Conservation (phyloP, 2,797 vertebrate species). For the Leptoclinus maculatus region DNA sequence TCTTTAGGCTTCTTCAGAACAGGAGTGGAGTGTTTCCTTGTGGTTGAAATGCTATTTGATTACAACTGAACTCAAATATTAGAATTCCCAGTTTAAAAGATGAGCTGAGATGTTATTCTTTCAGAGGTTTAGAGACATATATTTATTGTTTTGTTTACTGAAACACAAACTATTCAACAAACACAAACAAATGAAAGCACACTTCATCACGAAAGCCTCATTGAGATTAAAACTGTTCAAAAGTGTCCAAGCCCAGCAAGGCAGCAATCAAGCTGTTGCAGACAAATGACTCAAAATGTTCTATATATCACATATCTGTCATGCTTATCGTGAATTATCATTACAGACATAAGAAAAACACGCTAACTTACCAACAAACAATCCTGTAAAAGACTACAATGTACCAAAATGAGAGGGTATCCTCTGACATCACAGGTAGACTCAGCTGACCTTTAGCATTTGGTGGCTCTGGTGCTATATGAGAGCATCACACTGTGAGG, state of each 20-base stretch:
- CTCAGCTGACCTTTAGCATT: conserved; percentile 3
- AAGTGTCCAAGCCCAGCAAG: neutral
- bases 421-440: conserved; percentile 21
- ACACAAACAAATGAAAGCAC: neutral
- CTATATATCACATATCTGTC: neutral
- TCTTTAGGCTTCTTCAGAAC: neutral
- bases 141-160: neutral
- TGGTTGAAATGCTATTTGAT: conserved; percentile 7
- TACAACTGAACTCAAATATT: conserved; percentile 6
- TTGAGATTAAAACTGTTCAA: neutral
- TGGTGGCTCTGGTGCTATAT: neutral
- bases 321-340: neutral
- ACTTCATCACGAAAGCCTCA: neutral
- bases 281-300: neutral
- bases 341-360: neutral
- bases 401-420: neutral
- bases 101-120: neutral
- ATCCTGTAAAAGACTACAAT: neutral
- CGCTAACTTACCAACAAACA: neutral
- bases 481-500: conserved; percentile 1
- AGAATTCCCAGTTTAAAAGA: conserved; percentile 4
- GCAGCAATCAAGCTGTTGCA: neutral
- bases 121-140: neutral
- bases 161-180: neutral
- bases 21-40: neutral